phyloP scores from a whole-genome alignment of 1,140 invertebrate species.

The Teleopsis dalmanni region DNA sequence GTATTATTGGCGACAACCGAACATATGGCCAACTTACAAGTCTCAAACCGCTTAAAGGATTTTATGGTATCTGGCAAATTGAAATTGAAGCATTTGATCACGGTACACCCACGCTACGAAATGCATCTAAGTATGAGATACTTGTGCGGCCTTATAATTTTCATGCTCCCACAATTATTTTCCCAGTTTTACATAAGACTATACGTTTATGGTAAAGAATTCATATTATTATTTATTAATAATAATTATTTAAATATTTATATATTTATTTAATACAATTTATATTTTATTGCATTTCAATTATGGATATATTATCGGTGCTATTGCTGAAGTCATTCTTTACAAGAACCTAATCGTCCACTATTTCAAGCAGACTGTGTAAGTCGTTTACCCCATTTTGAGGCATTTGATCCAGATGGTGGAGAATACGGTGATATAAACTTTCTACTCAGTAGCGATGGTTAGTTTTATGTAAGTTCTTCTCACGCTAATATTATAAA shows the following conservation, averaged over 20 bases:
- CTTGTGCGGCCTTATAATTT: constrained; percentile 47
- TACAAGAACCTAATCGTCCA: constrained; percentile 16
- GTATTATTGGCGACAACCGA: constrained; percentile 36
- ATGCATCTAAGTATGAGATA: constrained; percentile 41
- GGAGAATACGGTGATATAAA: constrained; percentile 14
- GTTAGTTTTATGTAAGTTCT: not conserved
- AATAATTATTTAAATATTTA: not conserved
- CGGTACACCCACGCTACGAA: constrained; percentile 26
- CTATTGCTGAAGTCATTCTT: constrained; percentile 9
- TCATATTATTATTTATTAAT: not conserved
- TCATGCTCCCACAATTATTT: constrained; percentile 45
- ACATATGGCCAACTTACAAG: constrained; percentile 42
- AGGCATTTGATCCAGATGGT: constrained; percentile 14
- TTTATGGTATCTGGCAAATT: constrained; percentile 45
- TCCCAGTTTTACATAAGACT: constrained; percentile 26
- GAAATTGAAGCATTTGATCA: constrained; percentile 46
- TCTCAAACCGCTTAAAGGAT: constrained; percentile 42
- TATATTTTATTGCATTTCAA: too few species aligned
- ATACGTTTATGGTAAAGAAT: constrained; percentile 31
- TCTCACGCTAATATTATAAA: too few species aligned
- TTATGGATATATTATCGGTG: not conserved
- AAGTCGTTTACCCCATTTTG: constrained; percentile 12
- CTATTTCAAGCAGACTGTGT: constrained; percentile 20
- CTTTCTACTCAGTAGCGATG: constrained; percentile 10
- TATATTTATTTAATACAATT: too few species aligned